Evolutionary conservation across 2,888 invertebrate species (phyloP), one percentile per base, ranked within the genome.

Genomic region (Dryadula phaetusa): DNA sequence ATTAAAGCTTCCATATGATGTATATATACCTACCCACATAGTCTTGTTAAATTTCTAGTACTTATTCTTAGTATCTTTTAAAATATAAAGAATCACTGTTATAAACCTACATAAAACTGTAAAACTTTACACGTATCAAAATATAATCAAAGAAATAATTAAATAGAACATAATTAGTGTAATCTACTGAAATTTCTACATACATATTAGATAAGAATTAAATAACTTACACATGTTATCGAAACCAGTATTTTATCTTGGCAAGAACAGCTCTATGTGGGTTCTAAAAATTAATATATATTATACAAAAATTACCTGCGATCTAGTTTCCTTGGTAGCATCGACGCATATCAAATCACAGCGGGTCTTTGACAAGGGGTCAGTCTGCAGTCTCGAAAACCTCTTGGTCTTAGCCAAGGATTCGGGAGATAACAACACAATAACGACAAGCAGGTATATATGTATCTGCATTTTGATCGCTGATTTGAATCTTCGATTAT

Each of bases 311-410:
- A 49, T 40, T 72, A 93, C 93, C 86, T 85, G 79, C n/a, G 82
- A 74, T 75, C 82, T 92, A 12, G 75, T 81, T 32, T 90, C 87
- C 70, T 87, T 86, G 71, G 77, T 84, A 47, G 82, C 82, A 42
- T 91, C 90, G 74, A 89, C 88, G 78, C 95, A 95, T 72, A 90
- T 88, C 20, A 94, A 88, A 73, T 95, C 94, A 79, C 95, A 95
- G 72, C 94, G 90, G n/a, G 94, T 94, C 64, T 93, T 93, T 62
- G 93, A 90, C 67, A 95, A 81, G 14, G 94, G 92, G 68, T 93
- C 94, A 37, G 90, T 84, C 73, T 92, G 87, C 54, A 87, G 81
- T 72, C 90, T 88, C 40, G 89, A 80, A 73, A 85, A 80, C 75
- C 88, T 84, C 72, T 85, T 81, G 18, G 86, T 79, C 79, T 84